phyloP scores from a whole-genome alignment of 2,113 vertebrate species.

The Melanerpes aurifrons region DNA sequence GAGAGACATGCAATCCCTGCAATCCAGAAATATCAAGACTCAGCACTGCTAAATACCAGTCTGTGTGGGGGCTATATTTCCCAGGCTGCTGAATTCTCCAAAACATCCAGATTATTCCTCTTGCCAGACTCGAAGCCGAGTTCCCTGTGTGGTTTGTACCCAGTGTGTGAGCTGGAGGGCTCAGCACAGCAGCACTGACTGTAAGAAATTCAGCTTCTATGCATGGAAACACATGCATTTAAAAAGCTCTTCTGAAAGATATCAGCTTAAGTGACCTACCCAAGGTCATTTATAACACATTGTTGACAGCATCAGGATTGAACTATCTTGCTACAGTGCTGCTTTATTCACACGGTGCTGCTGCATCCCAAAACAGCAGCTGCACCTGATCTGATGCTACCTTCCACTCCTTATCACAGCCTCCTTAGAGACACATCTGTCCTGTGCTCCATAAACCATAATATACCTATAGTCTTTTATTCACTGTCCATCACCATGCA shows the following conservation, averaged over 20 bases:
- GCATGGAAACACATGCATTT: not conserved
- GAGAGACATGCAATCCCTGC: not conserved
- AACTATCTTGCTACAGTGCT: not conserved
- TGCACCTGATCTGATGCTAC: not conserved
- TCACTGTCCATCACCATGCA: constrained; percentile 29
- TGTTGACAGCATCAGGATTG: constrained; percentile 3
- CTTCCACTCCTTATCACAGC: constrained; percentile 34
- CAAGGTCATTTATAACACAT: constrained; percentile 34
- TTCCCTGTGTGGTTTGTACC: not conserved
- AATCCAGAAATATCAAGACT: not conserved
- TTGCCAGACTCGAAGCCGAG: not conserved
- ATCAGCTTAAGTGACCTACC: constrained; percentile 32
- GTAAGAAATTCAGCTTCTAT: not conserved
- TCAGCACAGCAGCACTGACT: not conserved
- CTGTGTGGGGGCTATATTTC: not conserved
- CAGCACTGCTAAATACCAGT: not conserved
- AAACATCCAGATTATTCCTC: not conserved
- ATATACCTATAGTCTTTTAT: constrained; percentile 61
- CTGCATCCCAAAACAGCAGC: constrained; percentile 13
- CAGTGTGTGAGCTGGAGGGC: not conserved
- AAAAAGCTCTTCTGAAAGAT: constrained; percentile 18
- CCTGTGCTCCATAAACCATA: constrained; percentile 51
- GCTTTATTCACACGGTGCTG: constrained; percentile 24
- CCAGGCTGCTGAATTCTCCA: not conserved
- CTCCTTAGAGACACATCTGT: constrained; percentile 61